Percentiles rank a stretch among this genome's conserved stretches.
Evolutionary conservation across 2,113 vertebrate species (phyloP).

Genomic region (Chaetops frenatus): DNA sequence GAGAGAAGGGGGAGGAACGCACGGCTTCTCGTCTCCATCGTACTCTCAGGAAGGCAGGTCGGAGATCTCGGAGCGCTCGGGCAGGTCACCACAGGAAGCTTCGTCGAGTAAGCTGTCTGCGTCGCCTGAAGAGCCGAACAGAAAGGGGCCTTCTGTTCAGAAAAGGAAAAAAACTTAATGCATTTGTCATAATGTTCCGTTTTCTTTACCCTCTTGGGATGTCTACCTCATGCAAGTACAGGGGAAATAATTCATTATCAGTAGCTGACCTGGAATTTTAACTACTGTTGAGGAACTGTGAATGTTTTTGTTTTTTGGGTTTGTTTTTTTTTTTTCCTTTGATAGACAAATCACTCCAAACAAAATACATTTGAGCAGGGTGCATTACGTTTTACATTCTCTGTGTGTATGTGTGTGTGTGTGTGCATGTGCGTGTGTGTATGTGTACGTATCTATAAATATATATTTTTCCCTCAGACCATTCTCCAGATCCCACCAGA

Average conservation of each 20-base stretch:
- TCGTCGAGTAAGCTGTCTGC: conserved; percentile 75
- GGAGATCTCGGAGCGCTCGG: conserved; percentile 69
- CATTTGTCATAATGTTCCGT: background rate
- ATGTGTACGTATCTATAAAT: conserved; percentile 33
- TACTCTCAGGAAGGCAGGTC: conserved; percentile 71
- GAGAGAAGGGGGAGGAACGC: conserved; percentile 69
- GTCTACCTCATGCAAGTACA: conserved; percentile 82
- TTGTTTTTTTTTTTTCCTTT: conserved; percentile 34
- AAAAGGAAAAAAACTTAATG: conserved; percentile 90
- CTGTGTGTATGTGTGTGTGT: background rate
- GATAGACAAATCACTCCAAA: conserved; percentile 77
- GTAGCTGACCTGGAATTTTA: conserved; percentile 72
- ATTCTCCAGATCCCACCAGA: conserved; percentile 1
- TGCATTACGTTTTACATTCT: conserved; percentile 56
- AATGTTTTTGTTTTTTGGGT: conserved; percentile 50
- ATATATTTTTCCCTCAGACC: conserved; percentile 26
- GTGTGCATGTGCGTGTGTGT: background rate
- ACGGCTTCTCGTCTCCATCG: conserved; percentile 51
- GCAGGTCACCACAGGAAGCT: conserved; percentile 82
- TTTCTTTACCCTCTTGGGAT: conserved; percentile 67
- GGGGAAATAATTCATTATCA: conserved; percentile 73
- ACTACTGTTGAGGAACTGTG: conserved; percentile 80
- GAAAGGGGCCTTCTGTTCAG: conserved; percentile 85
- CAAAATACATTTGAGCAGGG: conserved; percentile 69
- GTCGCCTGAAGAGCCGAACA: conserved; percentile 84